Evolutionary conservation across 2,888 invertebrate genomes (phyloP).

Genomic region (Choreutis nemorana): DNA sequence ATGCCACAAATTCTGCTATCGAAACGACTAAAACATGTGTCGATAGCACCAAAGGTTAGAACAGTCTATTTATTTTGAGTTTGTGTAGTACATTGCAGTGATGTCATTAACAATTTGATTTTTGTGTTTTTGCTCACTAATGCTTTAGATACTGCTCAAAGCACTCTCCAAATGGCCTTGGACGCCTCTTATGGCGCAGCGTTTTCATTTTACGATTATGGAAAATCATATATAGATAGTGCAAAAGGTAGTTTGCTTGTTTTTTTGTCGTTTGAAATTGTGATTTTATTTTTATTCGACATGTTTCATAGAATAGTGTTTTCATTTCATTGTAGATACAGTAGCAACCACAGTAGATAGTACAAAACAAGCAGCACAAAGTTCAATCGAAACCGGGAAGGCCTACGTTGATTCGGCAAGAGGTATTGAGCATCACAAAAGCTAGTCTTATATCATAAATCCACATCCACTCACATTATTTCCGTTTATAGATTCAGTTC

Average conservation of each 20-base stretch:
- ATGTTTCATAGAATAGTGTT: not conserved
- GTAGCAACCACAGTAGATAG: conserved; percentile 10
- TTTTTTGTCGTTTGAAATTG: too few species aligned
- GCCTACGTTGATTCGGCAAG: conserved; percentile 8
- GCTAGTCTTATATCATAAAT: too few species aligned
- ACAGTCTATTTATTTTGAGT: conserved; percentile 8
- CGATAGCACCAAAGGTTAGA: conserved; percentile 45
- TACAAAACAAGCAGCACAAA: conserved; percentile 9
- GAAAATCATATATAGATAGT: conserved; percentile 34
- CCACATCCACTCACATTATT: too few species aligned
- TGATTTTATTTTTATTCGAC: conserved; percentile 4
- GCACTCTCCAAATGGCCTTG: conserved; percentile 29
- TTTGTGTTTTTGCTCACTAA: conserved; percentile 18
- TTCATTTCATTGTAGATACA: conserved; percentile 9
- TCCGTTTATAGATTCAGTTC: conserved; percentile 27
- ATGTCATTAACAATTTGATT: conserved; percentile 1
- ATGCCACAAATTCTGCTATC: conserved; percentile 26
- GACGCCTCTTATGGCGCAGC: conserved; percentile 29
- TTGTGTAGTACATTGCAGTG: conserved; percentile 2
- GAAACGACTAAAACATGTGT: conserved; percentile 34
- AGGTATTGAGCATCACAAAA: too few species aligned
- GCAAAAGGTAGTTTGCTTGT: conserved; percentile 30
- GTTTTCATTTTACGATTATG: conserved; percentile 33
- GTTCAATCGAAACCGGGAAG: conserved; percentile 8
- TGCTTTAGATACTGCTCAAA: conserved; percentile 38